Base-by-base conservation (phyloP, 2,113 vertebrate species). In the Fukomys damarensis region DNA sequence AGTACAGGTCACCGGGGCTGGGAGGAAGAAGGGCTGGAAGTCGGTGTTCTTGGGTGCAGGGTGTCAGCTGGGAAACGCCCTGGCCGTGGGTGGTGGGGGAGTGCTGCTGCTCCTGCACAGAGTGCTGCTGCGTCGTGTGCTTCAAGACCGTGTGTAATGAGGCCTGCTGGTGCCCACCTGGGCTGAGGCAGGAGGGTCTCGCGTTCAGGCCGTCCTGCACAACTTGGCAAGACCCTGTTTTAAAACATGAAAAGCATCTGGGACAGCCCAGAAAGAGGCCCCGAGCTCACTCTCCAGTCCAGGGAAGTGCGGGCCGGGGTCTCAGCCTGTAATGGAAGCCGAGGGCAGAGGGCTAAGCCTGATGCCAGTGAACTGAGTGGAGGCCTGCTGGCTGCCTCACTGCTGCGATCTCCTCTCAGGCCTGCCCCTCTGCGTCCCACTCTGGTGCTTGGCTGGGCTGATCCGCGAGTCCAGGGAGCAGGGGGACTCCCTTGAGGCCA, bases 61-160 rank as follows among this genome's bases (percentile, higher is more conserved):
- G 38, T 24, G 63, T 74, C 22, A 22, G 24, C 30, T 38, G 13
- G 30, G 38, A 63, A 66, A 77, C 0, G 0, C n/a, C 30, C 19
- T 30, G 5, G 49, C 43, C 1, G 7, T 38, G 56, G 28, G 9
- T 6, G 10, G 10, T 77, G 19, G 41, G 30, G 30, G 22, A 9
- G 12, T 41, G 1, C 8, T 72, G 46, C 46, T 49, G 46, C 46
- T 20, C 61, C 11, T 30, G 43, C 20, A 24, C 61, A n/a, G 59
- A 20, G 24, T 22, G 70, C 49, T n/a, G 32, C 56, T 41, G n/a
- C 61, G 11, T 20, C n/a, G 13, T 7, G 9, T 43, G 16, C 9
- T 32, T 6, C 19, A 41, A 20, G 56, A 30, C 2, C 1, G 52
- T 58, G 12, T 65, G 0, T 13, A 43, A 3, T 26, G 2, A 17